A percentile compares a stretch with the other conserved stretches of the same genome.
These are phyloP conservation scores for Pipa parva DNA, from an alignment of 2,113 vertebrate species.

Conservation along the genomic window DNA sequence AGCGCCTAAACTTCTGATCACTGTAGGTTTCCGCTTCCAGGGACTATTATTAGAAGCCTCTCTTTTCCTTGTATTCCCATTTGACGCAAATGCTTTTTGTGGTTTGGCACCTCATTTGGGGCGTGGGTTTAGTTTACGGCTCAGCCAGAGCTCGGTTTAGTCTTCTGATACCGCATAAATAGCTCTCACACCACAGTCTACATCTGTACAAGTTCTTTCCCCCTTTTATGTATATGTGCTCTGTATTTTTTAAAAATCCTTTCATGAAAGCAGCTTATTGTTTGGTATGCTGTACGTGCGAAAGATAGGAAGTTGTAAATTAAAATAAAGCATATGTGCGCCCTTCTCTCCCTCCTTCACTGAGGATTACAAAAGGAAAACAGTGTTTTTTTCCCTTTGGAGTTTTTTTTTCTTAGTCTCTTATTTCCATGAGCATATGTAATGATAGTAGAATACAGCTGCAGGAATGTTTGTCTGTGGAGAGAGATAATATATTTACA, in stretches of 20 bases:
- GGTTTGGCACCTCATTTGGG: slow-evolving; percentile 98
- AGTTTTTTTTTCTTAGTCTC: slow-evolving; percentile 2
- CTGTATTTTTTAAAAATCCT: slow-evolving; percentile 47
- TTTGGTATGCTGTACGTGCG: slow-evolving; percentile 51
- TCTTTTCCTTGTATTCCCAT: slow-evolving; percentile 94
- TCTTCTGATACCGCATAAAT: slow-evolving; percentile 95
- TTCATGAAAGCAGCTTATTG: slow-evolving; percentile 54
- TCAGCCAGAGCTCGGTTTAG: slow-evolving; percentile 84
- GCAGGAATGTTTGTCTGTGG: not conserved
- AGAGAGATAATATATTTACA: not conserved
- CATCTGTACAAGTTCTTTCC: slow-evolving; percentile 69
- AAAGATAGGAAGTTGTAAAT: slow-evolving; percentile 61
- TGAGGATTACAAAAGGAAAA: slow-evolving; percentile 9
- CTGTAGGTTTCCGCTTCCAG: slow-evolving; percentile 93
- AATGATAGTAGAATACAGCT: not conserved
- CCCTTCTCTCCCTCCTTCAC: slow-evolving; percentile 28
- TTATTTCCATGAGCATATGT: not conserved
- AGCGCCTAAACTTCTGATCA: slow-evolving; percentile 94
- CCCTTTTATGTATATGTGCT: slow-evolving; percentile 56
- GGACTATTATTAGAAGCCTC: slow-evolving; percentile 98
- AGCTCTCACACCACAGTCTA: slow-evolving; percentile 82
- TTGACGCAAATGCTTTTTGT: slow-evolving; percentile 99
- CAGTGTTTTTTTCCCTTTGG: not conserved
- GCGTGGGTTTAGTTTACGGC: slow-evolving; percentile 95
- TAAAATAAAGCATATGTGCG: slow-evolving; percentile 53